Base-by-base conservation (phyloP, 2,113 vertebrate species). In the Passer domesticus region DNA sequence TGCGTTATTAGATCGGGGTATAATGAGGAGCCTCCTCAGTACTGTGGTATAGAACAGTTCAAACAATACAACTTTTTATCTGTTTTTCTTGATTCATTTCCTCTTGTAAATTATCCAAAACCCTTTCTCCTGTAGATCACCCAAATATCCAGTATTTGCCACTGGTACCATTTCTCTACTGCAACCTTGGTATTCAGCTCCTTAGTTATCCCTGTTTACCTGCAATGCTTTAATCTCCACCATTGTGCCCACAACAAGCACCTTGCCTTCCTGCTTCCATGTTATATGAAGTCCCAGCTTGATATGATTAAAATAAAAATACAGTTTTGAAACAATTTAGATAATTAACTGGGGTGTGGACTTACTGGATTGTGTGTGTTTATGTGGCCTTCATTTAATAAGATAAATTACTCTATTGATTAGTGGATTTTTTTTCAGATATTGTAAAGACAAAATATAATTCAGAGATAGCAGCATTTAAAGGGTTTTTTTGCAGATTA, bases 221-320 rank as follows among this genome's bases (percentile, higher is more conserved):
- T 83, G 49, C 21, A 74, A 4, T 31, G 19, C 21, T 59, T 82
- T 76, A 56, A 47, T 60, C 49, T 68, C 20, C 0, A 8, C 20
- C 13, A 13, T 2, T 19, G 30, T 41, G 6, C 37, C 41, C 1
- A 0, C 27, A 55, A 18, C 5, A 72, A 88, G 25, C 20, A 30
- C 25, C 2, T 66, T 4, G 5, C 11, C 22, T 85, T 60, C 28
- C 49, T 10, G 11, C 12, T 64, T 92, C 27, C 58, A 21, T 67
- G 8, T 87, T 68, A 19, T 3, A 18, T 31, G 12, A 77, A 64
- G 23, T 89, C 9, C 16, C 25, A 60, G 59, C 18, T 44, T 72
- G 41, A 56, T 50, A 15, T 12, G 21, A 50, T 68, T 83, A 59
- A 80, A 91, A 72, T 23, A 63, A 94, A 80, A 76, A 77, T 59